Conservation (phyloP, 2,797 vertebrate species). For the Poeciliopsis presidionis region DNA sequence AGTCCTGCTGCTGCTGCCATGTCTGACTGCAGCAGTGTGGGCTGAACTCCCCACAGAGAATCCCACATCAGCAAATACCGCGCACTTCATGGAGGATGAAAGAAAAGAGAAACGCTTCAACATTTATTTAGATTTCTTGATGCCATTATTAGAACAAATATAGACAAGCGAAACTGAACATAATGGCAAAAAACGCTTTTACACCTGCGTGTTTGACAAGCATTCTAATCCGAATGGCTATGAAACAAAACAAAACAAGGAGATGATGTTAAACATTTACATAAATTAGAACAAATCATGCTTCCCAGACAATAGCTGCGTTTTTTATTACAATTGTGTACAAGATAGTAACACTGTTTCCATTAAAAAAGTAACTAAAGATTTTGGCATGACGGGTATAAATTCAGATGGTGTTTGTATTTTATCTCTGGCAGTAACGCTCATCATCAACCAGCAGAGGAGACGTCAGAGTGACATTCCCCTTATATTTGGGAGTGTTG, state of each 20-base stretch:
- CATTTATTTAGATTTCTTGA: not conserved
- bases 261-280: not conserved
- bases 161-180: not conserved
- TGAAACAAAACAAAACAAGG: not conserved
- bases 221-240: not conserved
- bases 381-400: too few species aligned
- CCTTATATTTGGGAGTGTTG: too few species aligned
- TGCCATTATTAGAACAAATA: not conserved
- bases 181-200: not conserved
- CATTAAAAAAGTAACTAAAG: too few species aligned
- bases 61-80: constrained; percentile 29
- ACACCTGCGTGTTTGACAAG: not conserved
- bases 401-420: too few species aligned
- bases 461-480: too few species aligned
- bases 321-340: too few species aligned
- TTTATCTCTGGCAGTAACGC: too few species aligned
- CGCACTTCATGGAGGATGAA: constrained; percentile 24
- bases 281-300: not conserved
- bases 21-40: constrained; percentile 11
- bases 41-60: constrained; percentile 40
- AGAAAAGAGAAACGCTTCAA: not conserved
- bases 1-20: constrained; percentile 17
- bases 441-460: too few species aligned
- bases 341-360: too few species aligned
- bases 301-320: not conserved